phyloP scores from a whole-genome alignment of 2,797 vertebrate species.

The Prunella strophiata region DNA sequence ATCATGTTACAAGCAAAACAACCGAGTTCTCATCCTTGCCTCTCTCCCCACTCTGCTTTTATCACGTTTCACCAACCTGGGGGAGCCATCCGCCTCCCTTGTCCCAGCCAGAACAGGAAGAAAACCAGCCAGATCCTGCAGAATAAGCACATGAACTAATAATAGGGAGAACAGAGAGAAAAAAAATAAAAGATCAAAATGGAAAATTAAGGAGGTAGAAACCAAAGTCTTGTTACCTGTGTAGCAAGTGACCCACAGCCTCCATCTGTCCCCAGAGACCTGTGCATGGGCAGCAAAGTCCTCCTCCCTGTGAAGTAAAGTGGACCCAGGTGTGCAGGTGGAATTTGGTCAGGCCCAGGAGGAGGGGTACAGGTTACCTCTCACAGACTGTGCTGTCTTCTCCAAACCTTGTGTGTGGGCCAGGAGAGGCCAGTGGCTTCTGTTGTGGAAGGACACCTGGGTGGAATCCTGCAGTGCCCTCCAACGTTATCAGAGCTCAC shows the following conservation, averaged over 20 bases:
- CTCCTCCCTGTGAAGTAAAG: not conserved
- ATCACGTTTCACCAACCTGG: conserved; percentile 59
- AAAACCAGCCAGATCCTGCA: conserved; percentile 48
- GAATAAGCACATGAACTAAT: not conserved
- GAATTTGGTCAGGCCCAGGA: not conserved
- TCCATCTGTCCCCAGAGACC: conserved; percentile 38
- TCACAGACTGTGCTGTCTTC: not conserved
- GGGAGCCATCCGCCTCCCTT: conserved; percentile 37
- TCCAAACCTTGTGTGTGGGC: not conserved
- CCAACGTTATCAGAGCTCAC: not conserved
- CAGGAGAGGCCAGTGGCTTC: not conserved
- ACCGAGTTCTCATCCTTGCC: not conserved
- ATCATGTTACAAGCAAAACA: not conserved
- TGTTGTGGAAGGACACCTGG: not conserved
- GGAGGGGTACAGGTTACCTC: not conserved
- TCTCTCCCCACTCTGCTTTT: not conserved
- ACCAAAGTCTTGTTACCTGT: conserved; percentile 47
- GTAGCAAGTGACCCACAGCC: not conserved
- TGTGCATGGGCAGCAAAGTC: not conserved
- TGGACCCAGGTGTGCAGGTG: not conserved
- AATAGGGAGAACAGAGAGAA: not conserved
- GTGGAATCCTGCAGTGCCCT: not conserved
- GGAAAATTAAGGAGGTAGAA: not conserved
- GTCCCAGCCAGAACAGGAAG: conserved; percentile 40
- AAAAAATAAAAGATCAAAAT: not conserved